phyloP scores from a whole-genome alignment of 1,140 invertebrate species.

The Penaeus japonicus region DNA sequence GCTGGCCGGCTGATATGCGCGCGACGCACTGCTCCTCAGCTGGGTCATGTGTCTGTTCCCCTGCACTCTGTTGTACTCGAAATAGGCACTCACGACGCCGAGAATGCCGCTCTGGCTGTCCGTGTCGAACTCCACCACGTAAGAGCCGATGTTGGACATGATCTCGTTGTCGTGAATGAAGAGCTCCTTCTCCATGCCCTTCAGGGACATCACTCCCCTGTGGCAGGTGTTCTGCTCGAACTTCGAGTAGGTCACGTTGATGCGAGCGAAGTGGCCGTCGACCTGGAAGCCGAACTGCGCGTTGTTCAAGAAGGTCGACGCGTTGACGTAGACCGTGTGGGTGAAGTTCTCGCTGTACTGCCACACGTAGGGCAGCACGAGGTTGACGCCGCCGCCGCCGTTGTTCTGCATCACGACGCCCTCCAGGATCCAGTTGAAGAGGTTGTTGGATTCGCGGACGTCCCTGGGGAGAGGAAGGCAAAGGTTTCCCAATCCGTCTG shows the following conservation, averaged over 20 bases:
- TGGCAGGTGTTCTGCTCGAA: slow-evolving; percentile 88
- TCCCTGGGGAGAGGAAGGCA: slow-evolving; percentile 71
- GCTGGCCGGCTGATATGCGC: slow-evolving; percentile 71
- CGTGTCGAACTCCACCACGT: slow-evolving; percentile 86
- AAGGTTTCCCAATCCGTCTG: neutral
- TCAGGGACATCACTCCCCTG: slow-evolving; percentile 81
- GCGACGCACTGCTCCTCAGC: slow-evolving; percentile 59
- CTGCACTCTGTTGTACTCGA: slow-evolving; percentile 80
- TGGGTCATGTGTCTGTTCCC: slow-evolving; percentile 71
- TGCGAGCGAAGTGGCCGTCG: slow-evolving; percentile 85
- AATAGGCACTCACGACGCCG: slow-evolving; percentile 81
- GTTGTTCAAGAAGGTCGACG: slow-evolving; percentile 88
- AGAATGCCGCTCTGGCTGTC: slow-evolving; percentile 94
- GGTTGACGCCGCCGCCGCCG: slow-evolving; percentile 80
- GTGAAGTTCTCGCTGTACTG: slow-evolving; percentile 94
- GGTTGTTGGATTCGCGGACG: slow-evolving; percentile 88
- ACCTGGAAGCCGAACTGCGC: slow-evolving; percentile 84
- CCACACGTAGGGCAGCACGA: slow-evolving; percentile 91
- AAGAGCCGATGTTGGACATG: slow-evolving; percentile 81
- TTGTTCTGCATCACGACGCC: slow-evolving; percentile 89
- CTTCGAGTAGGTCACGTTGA: slow-evolving; percentile 80
- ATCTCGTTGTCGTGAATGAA: slow-evolving; percentile 78
- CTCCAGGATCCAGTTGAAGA: slow-evolving; percentile 91
- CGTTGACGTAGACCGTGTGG: slow-evolving; percentile 84
- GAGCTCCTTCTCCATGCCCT: slow-evolving; percentile 97